These are phyloP conservation scores for Dipodomys spectabilis DNA, from an alignment of 2,113 vertebrate genomes.

Conservation along the genomic window DNA sequence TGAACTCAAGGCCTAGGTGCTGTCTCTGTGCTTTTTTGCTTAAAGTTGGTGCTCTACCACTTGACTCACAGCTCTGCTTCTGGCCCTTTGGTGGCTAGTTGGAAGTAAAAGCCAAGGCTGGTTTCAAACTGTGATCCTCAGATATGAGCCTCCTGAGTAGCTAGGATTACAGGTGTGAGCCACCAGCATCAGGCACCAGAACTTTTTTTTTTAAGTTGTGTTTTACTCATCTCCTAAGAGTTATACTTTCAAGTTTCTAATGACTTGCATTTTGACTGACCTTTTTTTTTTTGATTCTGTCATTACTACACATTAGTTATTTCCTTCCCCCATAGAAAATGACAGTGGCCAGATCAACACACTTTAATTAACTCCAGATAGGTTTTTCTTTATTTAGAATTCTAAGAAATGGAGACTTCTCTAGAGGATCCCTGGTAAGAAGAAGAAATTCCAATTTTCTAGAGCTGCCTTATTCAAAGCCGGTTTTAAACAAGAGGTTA, in stretches of 20 bases:
- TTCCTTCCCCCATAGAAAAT: background rate
- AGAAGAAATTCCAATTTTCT: background rate
- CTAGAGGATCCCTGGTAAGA: background rate
- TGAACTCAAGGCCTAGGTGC: no score
- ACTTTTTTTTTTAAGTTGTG: background rate
- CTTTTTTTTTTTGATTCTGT: background rate
- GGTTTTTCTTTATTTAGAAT: conserved; percentile 31
- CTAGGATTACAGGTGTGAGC: no score
- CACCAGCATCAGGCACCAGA: no score
- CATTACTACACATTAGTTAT: background rate
- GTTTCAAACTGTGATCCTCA: no score
- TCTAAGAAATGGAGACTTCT: background rate
- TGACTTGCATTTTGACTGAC: background rate
- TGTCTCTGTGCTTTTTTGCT: no score
- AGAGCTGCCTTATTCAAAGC: background rate
- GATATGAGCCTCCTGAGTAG: no score
- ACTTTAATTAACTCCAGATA: conserved; percentile 49
- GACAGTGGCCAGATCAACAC: background rate
- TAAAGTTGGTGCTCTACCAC: no score
- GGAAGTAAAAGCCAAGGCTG: no score
- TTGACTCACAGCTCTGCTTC: no score
- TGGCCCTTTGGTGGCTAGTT: no score
- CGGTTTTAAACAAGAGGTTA: background rate
- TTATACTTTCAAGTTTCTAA: background rate
- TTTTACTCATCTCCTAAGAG: background rate